Evolutionary conservation across 2,113 vertebrate genomes (phyloP), one percentile per base, ranked within the genome.

Genomic region (Hypocryptadius cinnamomeus): DNA sequence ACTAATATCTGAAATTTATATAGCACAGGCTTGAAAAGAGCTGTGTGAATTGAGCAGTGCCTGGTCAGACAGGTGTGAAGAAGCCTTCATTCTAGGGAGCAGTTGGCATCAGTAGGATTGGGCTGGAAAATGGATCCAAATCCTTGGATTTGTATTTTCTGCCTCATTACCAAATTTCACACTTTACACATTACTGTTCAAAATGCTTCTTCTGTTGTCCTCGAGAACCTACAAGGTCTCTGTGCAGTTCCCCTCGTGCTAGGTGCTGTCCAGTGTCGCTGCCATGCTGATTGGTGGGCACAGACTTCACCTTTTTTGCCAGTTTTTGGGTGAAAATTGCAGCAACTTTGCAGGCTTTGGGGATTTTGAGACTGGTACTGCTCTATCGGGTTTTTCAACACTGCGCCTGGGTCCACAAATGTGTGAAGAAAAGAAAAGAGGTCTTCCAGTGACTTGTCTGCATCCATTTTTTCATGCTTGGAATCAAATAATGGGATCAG

Each of bases 221-320:
- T 7, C 1, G 2, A 33, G 39, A 22, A 23, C 4, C 22, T 35
- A 3, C 0, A 1, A 11, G 22, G 9, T 81, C 19, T 24, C 37
- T 50, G 4, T 30, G 39, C 4, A 1, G 4, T 66, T 68, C 22
- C 28, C 13, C 14, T 48, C 0, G 0, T 59, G 31, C 19, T 59
- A 28, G n/a, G 23, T 39, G 37, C 25, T 57, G 23, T 22, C 28
- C 68, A 15, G 3, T 39, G 31, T 48, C 8, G 1, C 44, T 78
- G n/a, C 48, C 4, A 0, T 20, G 25, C 48, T 44, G 21, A 27
- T 85, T 42, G 31, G 19, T 33, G 19, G 48, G 8, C 2, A 2
- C 3, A 4, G 28, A 12, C 16, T 69, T 48, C 7, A 13, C n/a
- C 9, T 57, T 39, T 51, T 54, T 48, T 30, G 24, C 45, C 3